Evolutionary conservation across 1,140 invertebrate species (phyloP).

Genomic region (Atopsyche davidsoni): DNA sequence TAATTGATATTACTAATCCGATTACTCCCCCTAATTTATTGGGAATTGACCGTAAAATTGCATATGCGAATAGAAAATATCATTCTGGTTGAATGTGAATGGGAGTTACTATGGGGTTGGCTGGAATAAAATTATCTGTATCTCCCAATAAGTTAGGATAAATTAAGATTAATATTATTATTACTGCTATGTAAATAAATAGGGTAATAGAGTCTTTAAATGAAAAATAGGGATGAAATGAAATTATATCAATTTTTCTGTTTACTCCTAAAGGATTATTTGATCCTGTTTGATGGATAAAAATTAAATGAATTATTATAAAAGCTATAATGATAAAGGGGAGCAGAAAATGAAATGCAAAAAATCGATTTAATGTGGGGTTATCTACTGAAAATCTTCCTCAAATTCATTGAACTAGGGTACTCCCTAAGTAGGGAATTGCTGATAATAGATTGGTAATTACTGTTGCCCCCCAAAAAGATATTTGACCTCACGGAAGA

Average conservation of each 20-base stretch:
- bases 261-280: constrained; percentile 55
- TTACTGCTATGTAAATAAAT: constrained; percentile 45
- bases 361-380: constrained; percentile 63
- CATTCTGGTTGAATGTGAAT: constrained; percentile 69
- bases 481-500: constrained; percentile 66
- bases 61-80: constrained; percentile 72
- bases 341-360: constrained; percentile 61
- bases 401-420: constrained; percentile 59
- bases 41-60: constrained; percentile 65
- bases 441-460: constrained; percentile 68
- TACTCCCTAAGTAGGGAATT: constrained; percentile 55
- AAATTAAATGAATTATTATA: constrained; percentile 56
- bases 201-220: constrained; percentile 55
- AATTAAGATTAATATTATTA: constrained; percentile 44
- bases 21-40: constrained; percentile 69
- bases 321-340: constrained; percentile 58
- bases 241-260: constrained; percentile 56
- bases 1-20: constrained; percentile 55
- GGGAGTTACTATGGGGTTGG: constrained; percentile 61
- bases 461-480: constrained; percentile 64
- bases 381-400: constrained; percentile 65
- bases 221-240: constrained; percentile 56
- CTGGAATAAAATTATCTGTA: constrained; percentile 63
- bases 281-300: constrained; percentile 55
- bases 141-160: constrained; percentile 57